Conservation (phyloP, 2,888 invertebrate species). For the Lottia gigantea region DNA sequence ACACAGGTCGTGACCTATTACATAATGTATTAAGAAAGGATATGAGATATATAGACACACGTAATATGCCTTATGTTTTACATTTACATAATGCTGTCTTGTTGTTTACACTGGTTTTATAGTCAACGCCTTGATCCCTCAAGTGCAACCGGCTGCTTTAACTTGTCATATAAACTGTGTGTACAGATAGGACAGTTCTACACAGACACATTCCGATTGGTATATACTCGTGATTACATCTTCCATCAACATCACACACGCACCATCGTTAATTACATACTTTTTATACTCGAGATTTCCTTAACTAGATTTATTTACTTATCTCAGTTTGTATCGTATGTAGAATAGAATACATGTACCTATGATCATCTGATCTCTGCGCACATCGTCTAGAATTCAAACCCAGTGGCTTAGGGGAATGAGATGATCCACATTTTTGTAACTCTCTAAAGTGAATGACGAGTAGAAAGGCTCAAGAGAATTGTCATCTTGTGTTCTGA, state of each 20-base stretch:
- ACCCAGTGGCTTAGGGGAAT: too few relatives aligned
- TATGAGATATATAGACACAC: constrained; percentile 9
- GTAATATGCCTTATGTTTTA: constrained; percentile 11
- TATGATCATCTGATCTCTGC: too few relatives aligned
- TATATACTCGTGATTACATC: constrained; percentile 6
- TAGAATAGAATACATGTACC: too few relatives aligned
- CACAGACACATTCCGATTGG: not conserved
- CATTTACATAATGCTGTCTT: constrained; percentile 8
- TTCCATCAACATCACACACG: not conserved
- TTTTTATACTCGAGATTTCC: too few relatives aligned
- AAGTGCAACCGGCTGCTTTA: constrained; percentile 7
- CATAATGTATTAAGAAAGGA: constrained; percentile 7
- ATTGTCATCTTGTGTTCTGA: too few relatives aligned
- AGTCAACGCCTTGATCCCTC: constrained; percentile 9
- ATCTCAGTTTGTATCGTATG: too few relatives aligned
- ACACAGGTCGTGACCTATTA: constrained; percentile 1
- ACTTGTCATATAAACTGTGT: not conserved
- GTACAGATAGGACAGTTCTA: not conserved
- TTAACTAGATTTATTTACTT: too few relatives aligned
- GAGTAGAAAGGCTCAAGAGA: too few relatives aligned
- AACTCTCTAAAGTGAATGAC: too few relatives aligned
- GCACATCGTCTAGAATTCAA: too few relatives aligned
- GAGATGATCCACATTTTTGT: too few relatives aligned
- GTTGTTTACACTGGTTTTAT: constrained; percentile 1
- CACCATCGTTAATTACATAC: too few relatives aligned